Conservation (phyloP, 2,797 vertebrate genomes). For the Orientallactaga sibirica region DNA sequence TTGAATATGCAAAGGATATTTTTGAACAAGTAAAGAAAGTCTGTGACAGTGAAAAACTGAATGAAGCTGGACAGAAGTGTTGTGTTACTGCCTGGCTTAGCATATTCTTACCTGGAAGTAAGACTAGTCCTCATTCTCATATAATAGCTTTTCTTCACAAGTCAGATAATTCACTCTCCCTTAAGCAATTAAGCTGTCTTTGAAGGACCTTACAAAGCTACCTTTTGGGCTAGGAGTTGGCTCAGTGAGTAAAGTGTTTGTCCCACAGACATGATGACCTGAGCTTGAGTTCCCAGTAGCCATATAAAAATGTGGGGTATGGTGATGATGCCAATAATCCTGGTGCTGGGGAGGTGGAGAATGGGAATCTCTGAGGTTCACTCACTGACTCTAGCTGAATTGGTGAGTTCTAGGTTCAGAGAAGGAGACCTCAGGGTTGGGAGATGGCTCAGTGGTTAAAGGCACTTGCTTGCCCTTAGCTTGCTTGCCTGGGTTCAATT, state of each 20-base stretch:
- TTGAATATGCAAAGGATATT: not conserved
- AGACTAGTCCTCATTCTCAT: not conserved
- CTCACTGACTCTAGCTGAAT: no score
- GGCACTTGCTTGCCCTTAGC: no score
- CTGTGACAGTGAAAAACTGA: not conserved
- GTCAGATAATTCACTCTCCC: not conserved
- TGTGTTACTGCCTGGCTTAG: not conserved
- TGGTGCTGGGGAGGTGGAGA: no score
- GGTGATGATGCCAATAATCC: no score
- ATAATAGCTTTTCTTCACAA: not conserved
- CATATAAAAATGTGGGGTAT: no score
- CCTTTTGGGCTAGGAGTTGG: no score
- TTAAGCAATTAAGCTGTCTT: not conserved
- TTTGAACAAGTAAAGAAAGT: constrained; percentile 30
- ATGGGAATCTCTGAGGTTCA: no score
- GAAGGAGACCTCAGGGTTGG: not conserved
- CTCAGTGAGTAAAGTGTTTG: no score
- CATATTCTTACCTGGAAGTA: not conserved
- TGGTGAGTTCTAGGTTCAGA: no score
- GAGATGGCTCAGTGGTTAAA: not conserved
- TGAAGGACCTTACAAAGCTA: not conserved
- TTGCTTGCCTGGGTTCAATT: not conserved
- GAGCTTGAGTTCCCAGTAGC: no score
- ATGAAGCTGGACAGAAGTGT: not conserved
- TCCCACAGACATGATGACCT: no score